Conservation (phyloP, 2,888 invertebrate species). For the Pheosia tremula region DNA sequence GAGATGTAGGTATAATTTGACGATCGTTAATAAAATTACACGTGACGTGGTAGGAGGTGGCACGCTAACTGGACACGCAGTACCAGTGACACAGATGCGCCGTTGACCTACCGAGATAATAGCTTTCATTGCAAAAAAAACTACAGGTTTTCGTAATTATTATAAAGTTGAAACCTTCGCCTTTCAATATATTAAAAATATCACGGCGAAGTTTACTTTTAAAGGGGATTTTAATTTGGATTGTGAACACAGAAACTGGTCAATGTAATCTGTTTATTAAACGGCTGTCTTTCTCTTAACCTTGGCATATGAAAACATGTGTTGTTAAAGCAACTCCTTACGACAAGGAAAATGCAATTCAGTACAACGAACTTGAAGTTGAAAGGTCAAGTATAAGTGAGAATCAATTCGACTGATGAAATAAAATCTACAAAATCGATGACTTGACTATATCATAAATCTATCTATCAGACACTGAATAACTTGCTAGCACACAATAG, state of each 20-base stretch:
- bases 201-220: not conserved
- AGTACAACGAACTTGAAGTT: not conserved
- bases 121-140: conserved; percentile 41
- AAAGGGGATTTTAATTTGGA: not conserved
- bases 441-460: not conserved
- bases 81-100: conserved; percentile 46
- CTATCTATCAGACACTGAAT: too few species aligned
- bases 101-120: conserved; percentile 50
- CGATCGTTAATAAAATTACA: conserved; percentile 13
- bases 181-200: conserved; percentile 11
- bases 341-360: not conserved
- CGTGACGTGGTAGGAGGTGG: conserved; percentile 18
- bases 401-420: not conserved
- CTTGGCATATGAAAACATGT: not conserved
- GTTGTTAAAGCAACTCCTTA: not conserved
- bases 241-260: not conserved
- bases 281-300: not conserved
- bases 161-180: conserved; percentile 16
- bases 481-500: not conserved
- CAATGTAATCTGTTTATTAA: not conserved
- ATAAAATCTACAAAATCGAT: not conserved
- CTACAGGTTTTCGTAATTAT: conserved; percentile 30
- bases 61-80: conserved; percentile 24
- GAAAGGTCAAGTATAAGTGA: not conserved
- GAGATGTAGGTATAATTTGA: conserved; percentile 8